Conservation (phyloP, 2,113 vertebrate species). For the Aptenodytes forsteri region DNA sequence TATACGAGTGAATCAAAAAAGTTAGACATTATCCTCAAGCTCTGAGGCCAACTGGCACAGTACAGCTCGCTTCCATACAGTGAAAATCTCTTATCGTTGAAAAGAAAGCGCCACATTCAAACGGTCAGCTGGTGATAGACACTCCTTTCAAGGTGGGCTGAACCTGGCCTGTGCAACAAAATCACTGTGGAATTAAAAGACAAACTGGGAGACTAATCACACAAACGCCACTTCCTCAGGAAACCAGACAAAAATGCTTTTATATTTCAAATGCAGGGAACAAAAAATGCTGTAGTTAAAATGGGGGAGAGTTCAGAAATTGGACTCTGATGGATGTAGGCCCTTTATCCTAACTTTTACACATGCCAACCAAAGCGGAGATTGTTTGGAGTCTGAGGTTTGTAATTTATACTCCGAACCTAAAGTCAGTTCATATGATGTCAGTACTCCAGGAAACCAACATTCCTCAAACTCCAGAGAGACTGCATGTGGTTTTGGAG, state of each 20-base stretch:
- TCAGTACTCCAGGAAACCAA: slow-evolving; percentile 37
- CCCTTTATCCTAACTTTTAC: neutral
- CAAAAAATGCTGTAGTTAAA: neutral
- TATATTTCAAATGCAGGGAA: neutral
- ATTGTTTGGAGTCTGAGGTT: neutral
- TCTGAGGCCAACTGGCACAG: neutral
- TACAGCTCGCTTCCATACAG: neutral
- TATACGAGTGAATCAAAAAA: neutral
- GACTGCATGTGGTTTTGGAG: neutral
- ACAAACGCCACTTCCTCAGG: neutral
- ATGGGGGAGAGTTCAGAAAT: neutral
- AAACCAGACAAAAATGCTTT: neutral
- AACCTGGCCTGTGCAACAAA: neutral
- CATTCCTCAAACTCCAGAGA: slow-evolving; percentile 9
- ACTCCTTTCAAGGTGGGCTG: neutral
- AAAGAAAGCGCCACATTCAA: neutral
- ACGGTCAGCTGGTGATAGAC: neutral
- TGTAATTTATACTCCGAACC: neutral
- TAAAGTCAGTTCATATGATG: neutral
- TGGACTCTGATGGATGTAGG: neutral
- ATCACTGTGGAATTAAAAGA: neutral
- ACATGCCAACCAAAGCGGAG: neutral
- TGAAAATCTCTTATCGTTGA: neutral
- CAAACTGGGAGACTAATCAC: neutral
- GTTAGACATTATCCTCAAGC: neutral